phyloP scores from a whole-genome alignment of 2,113 vertebrate species.

The Aleadryas rufinucha region DNA sequence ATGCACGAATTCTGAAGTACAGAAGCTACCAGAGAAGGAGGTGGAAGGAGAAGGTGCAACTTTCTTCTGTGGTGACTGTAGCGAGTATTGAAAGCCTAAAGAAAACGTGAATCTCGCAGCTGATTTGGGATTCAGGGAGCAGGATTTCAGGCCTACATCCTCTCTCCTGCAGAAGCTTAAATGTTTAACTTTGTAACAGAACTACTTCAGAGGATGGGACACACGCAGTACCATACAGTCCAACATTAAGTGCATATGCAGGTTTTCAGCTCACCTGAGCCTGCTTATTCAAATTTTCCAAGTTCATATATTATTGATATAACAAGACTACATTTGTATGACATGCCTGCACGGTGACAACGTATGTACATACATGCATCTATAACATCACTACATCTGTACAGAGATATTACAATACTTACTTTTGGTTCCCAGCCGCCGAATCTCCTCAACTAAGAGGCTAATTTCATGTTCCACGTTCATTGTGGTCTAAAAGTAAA shows the following conservation, averaged over 20 bases:
- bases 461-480: constrained; percentile 87
- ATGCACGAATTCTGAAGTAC: neutral
- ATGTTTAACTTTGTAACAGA: neutral
- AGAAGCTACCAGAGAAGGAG: neutral
- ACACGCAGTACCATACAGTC: neutral
- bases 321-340: neutral
- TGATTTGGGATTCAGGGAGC: neutral
- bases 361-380: too few relatives aligned
- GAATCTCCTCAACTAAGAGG: constrained; percentile 88
- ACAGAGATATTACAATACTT: constrained; percentile 49
- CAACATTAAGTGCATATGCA: neutral
- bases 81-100: neutral
- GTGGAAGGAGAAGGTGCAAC: neutral
- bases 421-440: constrained; percentile 89
- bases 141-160: neutral
- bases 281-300: neutral
- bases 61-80: neutral
- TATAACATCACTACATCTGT: neutral
- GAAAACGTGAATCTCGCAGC: neutral
- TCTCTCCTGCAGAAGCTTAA: neutral
- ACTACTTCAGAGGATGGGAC: neutral
- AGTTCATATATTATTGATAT: neutral
- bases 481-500: constrained; percentile 77
- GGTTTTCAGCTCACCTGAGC: neutral
- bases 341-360: neutral